These are phyloP conservation scores for Luscinia luscinia DNA, from an alignment of 2,797 vertebrate genomes.

Conservation along the genomic window DNA sequence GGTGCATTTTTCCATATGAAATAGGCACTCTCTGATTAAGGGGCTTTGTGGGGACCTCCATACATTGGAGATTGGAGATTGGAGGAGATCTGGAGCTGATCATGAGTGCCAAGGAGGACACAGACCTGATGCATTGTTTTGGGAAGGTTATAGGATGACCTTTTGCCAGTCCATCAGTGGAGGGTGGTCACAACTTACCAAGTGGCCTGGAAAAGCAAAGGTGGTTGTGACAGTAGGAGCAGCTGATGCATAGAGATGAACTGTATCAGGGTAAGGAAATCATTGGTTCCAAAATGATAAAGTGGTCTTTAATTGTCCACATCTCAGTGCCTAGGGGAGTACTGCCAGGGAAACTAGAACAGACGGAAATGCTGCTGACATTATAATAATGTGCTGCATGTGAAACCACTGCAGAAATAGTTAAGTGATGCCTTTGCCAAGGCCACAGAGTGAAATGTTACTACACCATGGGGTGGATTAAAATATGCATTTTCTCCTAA, in stretches of 20 bases:
- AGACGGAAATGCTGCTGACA: constrained; percentile 67
- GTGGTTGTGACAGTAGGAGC: background rate
- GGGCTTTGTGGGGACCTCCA: background rate
- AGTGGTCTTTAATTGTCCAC: constrained; percentile 74
- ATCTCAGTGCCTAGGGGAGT: constrained; percentile 67
- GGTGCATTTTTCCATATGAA: background rate
- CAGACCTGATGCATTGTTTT: background rate
- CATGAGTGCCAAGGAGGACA: background rate
- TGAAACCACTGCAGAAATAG: constrained; percentile 70
- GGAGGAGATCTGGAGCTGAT: background rate
- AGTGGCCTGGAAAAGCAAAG: constrained; percentile 3
- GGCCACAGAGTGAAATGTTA: constrained; percentile 78
- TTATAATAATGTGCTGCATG: constrained; percentile 54
- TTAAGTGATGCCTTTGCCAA: constrained; percentile 79
- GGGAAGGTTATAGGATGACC: background rate
- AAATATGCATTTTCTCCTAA: constrained; percentile 83
- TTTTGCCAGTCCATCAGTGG: background rate
- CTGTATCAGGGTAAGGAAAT: constrained; percentile 38
- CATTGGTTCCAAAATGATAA: constrained; percentile 65
- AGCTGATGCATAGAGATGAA: constrained; percentile 39
- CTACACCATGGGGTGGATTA: constrained; percentile 80
- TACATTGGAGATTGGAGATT: background rate
- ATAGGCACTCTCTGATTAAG: background rate
- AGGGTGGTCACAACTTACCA: background rate
- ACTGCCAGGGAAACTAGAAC: constrained; percentile 58